Evolutionary conservation across 2,113 vertebrate species (phyloP).

Genomic region (Mobula birostris): DNA sequence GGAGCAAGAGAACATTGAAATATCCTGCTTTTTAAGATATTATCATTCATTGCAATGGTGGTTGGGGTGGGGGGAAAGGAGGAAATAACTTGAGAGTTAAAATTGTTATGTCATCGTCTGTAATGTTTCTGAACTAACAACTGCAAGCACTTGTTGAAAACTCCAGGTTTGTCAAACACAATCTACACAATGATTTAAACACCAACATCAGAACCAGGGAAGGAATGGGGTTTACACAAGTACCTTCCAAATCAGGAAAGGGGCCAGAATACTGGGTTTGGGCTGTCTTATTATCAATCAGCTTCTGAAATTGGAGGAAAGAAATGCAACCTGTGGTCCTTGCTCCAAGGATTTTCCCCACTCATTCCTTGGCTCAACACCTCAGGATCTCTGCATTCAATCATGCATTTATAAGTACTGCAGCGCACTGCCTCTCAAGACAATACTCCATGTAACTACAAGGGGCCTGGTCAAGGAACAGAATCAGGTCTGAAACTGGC

Average conservation of each 20-base stretch:
- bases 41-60: too few relatives aligned
- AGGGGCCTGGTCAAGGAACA: neutral
- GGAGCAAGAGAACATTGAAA: too few relatives aligned
- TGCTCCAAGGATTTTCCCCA: neutral
- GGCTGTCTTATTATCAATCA: too few relatives aligned
- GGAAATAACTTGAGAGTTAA: too few relatives aligned
- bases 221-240: neutral
- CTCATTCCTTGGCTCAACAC: neutral
- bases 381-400: neutral
- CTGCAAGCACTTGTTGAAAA: too few relatives aligned
- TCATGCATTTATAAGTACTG: neutral
- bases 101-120: too few relatives aligned
- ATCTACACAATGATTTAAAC: neutral
- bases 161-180: neutral
- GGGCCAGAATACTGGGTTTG: neutral
- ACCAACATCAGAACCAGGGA: neutral
- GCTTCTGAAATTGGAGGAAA: too few relatives aligned
- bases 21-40: too few relatives aligned
- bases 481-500: neutral
- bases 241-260: neutral
- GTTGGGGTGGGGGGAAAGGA: too few relatives aligned
- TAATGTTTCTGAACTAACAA: too few relatives aligned
- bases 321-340: neutral
- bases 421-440: neutral
- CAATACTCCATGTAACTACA: neutral